Evolutionary conservation across 37 sponge, comb jelly and placozoan genomes (phyloP).

Genomic region (Ephydatia muelleri): DNA sequence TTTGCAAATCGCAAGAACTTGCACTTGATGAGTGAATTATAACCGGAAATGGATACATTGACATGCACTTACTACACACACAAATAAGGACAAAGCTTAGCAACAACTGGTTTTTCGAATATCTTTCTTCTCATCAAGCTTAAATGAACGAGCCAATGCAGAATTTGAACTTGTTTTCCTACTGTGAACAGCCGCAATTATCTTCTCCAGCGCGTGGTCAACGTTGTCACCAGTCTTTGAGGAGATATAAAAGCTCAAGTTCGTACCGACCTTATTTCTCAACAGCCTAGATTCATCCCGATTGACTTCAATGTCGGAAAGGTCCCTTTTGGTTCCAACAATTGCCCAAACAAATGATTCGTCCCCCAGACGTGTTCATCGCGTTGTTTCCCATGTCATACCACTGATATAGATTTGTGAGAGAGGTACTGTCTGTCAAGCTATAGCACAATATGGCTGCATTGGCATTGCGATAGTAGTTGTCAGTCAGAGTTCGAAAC

Average conservation of each 20-base stretch:
- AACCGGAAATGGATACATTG: no score
- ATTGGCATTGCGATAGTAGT: slow-evolving; percentile 74
- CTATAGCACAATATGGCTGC: slow-evolving; percentile 72
- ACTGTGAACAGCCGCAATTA: slow-evolving; percentile 31
- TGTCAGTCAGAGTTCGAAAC: slow-evolving; percentile 80
- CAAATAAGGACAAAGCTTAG: no score
- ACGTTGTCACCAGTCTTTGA: slow-evolving; percentile 76
- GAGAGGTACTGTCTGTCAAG: slow-evolving; percentile 40
- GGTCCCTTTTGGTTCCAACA: slow-evolving; percentile 67
- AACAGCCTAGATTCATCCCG: background rate
- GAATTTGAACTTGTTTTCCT: no score
- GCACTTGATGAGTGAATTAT: no score
- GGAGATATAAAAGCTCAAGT: slow-evolving; percentile 46
- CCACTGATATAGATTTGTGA: slow-evolving; percentile 35
- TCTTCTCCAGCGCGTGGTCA: slow-evolving; percentile 32
- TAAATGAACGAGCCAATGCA: no score
- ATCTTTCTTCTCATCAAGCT: no score
- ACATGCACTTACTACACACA: no score
- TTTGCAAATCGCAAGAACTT: no score
- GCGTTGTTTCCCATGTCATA: slow-evolving; percentile 47
- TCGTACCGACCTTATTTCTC: slow-evolving; percentile 14
- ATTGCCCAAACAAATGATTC: slow-evolving; percentile 53
- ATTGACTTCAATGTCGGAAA: slow-evolving; percentile 5
- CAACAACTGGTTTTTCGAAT: no score
- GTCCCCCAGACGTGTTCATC: slow-evolving; percentile 3